Evolutionary conservation across 2,888 invertebrate species (phyloP).

Genomic region (Acanthosepion pharaonis): DNA sequence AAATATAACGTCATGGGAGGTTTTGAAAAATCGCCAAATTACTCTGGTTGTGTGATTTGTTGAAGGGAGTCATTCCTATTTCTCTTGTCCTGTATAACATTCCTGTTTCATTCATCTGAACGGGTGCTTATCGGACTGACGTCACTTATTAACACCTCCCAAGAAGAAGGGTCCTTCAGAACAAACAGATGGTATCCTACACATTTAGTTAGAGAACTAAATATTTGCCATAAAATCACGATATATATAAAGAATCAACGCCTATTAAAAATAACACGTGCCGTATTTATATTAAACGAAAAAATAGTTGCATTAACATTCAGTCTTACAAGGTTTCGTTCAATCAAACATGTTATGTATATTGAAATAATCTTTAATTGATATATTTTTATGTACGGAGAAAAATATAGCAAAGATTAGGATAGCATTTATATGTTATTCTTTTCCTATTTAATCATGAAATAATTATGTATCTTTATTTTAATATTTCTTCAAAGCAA

Average conservation of each 20-base stretch:
- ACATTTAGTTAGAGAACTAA: neutral
- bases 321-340: neutral
- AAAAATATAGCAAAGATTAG: too few species aligned
- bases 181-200: neutral
- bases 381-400: neutral
- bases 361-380: neutral
- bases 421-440: too few species aligned
- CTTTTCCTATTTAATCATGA: too few species aligned
- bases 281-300: neutral
- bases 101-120: neutral
- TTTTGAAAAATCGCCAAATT: neutral
- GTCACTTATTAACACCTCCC: constrained; percentile 21
- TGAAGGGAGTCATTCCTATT: neutral
- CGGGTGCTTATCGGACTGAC: neutral
- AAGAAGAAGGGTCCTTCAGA: neutral
- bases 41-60: neutral
- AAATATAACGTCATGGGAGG: too few species aligned
- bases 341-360: neutral
- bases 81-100: neutral
- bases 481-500: too few species aligned
- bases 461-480: too few species aligned
- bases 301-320: neutral
- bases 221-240: neutral
- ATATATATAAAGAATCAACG: neutral
- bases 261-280: neutral